Evolutionary conservation across 2,797 vertebrate species (phyloP), one percentile per base, ranked within the genome.

Genomic region (Harpagifer antarcticus): DNA sequence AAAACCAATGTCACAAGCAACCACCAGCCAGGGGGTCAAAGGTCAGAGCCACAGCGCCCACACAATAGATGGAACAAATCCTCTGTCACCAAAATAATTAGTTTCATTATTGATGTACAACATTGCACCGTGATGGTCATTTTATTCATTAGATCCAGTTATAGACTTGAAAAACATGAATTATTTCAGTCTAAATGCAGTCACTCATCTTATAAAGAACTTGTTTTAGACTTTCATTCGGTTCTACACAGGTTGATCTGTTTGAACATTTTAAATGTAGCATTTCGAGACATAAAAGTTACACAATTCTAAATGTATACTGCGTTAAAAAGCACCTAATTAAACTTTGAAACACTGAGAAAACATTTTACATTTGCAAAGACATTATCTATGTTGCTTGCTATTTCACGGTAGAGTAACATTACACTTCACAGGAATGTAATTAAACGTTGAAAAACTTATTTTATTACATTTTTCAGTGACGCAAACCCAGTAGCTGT

Each of bases 1-100:
- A 65, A 75, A 49, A 31, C 42, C 20, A 37, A 73, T 65, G 55
- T 50, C 19, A 73, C 42, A 40, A 61, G 56, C 45, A 48, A 14
- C 19, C 67, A 56, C 20, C 31, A 69, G 48, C 49, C 31, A 4
- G 1, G 63, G 37, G 78, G 75, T 75, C 68, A 82, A 74, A 88
- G 82, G 82, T 85, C 71, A 61, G 50, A 64, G 43, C 19, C 52
- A 10, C 17, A 16, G 48, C 40, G 2, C 57, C 23, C 57, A 45
- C 43, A 81, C 58, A 78, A 61, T 56, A 78, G 40, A 68, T 19
- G 20, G 67, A 77, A 68, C 27, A 81, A 79, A 79, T 75, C 59
- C 44, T 42, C 13, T 9, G 27, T 57, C 56, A 14, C 40, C 56
- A 50, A 8, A 55, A 33, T 54, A 42, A 86, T 64, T n/a, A 7